Evolutionary conservation across 1,140 invertebrate genomes (phyloP), one percentile per base, ranked within the genome.

Genomic region (Ladona fulva): DNA sequence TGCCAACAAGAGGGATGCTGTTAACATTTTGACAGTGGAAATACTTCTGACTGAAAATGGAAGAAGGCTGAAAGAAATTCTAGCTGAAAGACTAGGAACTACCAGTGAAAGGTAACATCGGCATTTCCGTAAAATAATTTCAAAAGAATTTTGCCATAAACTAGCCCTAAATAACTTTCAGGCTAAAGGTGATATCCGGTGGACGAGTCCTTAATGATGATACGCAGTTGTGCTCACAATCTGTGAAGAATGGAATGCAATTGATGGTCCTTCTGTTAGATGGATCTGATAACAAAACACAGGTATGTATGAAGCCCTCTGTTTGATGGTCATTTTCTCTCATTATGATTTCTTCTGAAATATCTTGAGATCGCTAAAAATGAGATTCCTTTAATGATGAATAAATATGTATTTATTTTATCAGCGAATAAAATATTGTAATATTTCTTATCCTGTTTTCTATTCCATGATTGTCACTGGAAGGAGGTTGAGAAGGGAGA

Each of bases 131-230:
- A 37, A 37, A 24, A 24, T 74, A 74, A 11, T 79, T 22, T 8
- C 44, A 24, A 24, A 74, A 73, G 24, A 52, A 44, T 24, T 78
- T 14, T 42, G 74, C 10, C 3, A 78, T 42, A 24, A 24, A 75
- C 37, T 22, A 52, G 24, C 66, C 74, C 42, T 76, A 25, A 19
- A 37, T 74, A 24, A 74, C 52, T 24, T 77, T 74, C 81, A 90
- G 90, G 79, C 81, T 93, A 0, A 93, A 93, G 80, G 83, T 93
- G 14, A 93, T 93, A 81, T 86, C 85, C 77, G 86, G 87, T 79
- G 92, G 92, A 0, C 87, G 86, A 82, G 87, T 93, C 16, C 83
- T 93, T n/a, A 85, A 87, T n/a, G 84, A 88, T 76, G 82, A 85
- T 11, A 77, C 81, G 29, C 85, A 82, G 7, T 81, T 93, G 6